Conservation (phyloP, 1,140 invertebrate genomes). For the Amphibalanus amphitrite region DNA sequence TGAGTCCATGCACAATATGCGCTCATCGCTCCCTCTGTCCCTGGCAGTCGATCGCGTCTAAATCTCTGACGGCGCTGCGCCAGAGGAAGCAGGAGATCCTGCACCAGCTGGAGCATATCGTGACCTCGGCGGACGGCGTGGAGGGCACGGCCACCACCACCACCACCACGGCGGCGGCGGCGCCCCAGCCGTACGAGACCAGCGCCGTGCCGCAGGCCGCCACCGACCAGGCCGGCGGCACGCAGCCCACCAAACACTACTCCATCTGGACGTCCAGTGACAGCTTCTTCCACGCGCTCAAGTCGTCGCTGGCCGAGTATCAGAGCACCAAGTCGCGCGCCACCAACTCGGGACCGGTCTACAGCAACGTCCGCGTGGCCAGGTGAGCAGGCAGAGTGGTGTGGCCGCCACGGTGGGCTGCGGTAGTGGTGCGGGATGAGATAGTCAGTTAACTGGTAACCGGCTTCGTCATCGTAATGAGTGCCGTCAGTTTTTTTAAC, state of each 20-base stretch:
- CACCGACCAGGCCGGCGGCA: too few species aligned
- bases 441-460: too few species aligned
- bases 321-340: not conserved
- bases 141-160: conserved; percentile 15
- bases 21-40: too few species aligned
- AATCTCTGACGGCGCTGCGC: conserved; percentile 34
- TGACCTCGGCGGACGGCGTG: conserved; percentile 24
- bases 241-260: not conserved
- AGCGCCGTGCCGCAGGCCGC: too few species aligned
- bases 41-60: conserved; percentile 8
- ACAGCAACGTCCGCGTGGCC: not conserved
- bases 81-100: conserved; percentile 47
- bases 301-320: not conserved
- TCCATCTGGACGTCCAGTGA: not conserved
- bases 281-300: not conserved
- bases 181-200: not conserved
- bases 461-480: too few species aligned
- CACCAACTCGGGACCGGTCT: not conserved
- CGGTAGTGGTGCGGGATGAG: too few species aligned
- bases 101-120: conserved; percentile 43
- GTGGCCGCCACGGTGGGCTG: too few species aligned
- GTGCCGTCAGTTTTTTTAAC: too few species aligned
- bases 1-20: too few species aligned
- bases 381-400: not conserved
- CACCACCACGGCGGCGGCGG: not conserved